These are phyloP conservation scores for Neolamprologus hecqui DNA, from an alignment of 2,113 vertebrate species.

Conservation along the genomic window DNA sequence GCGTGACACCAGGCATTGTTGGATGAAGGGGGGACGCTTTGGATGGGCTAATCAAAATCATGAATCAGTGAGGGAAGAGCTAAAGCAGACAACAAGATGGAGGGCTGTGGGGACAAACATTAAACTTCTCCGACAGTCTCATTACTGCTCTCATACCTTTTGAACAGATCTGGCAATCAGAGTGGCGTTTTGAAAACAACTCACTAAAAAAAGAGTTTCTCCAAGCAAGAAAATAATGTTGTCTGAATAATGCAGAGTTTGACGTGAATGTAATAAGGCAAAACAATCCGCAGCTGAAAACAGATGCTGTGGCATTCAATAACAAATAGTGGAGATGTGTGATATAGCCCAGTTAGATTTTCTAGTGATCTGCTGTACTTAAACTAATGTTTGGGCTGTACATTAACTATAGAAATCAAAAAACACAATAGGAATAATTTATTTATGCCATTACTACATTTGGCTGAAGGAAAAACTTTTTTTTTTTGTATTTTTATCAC, in stretches of 20 bases:
- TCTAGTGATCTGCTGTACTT: neutral
- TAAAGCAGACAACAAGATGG: neutral
- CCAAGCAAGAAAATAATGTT: neutral
- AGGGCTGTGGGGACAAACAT: neutral
- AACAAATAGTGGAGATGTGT: neutral
- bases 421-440: neutral
- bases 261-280: conserved; percentile 20
- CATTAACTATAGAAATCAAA: neutral
- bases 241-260: conserved; percentile 11
- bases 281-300: neutral
- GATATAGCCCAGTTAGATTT: neutral
- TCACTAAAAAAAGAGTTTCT: neutral
- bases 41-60: conserved; percentile 4
- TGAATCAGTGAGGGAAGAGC: neutral
- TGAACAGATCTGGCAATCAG: conserved; percentile 28
- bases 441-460: neutral
- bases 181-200: conserved; percentile 31
- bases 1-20: neutral
- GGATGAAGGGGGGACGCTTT: neutral
- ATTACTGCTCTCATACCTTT: conserved; percentile 15
- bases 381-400: neutral
- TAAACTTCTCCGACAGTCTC: conserved; percentile 6
- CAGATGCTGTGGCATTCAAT: conserved; percentile 1
- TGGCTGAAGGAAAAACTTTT: neutral
- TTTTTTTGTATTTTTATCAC: neutral